Percentiles rank a stretch among this genome's conserved stretches.
Conservation (phyloP, 2,113 vertebrate species). For the Oryzias curvinotus region DNA sequence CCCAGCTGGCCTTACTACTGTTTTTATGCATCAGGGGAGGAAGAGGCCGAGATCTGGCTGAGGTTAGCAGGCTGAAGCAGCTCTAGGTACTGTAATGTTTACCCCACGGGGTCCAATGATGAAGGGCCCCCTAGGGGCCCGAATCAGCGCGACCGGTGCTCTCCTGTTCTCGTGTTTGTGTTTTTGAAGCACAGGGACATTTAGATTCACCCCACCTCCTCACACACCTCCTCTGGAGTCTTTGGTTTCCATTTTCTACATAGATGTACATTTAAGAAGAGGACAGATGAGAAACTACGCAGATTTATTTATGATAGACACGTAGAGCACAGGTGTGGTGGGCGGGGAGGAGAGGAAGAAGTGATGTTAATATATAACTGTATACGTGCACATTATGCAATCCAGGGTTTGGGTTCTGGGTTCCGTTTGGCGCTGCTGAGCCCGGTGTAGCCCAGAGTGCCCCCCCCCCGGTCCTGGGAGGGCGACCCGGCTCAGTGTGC, state of each 20-base stretch:
- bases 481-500: constrained; percentile 43
- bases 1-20: constrained; percentile 76
- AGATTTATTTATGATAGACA: constrained; percentile 91
- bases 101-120: constrained; percentile 53
- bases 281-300: constrained; percentile 60
- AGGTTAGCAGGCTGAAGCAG: constrained; percentile 69
- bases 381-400: constrained; percentile 90
- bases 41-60: constrained; percentile 74
- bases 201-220: constrained; percentile 40
- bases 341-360: constrained; percentile 54
- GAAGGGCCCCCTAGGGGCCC: constrained; percentile 34
- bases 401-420: constrained; percentile 83
- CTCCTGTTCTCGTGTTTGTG: constrained; percentile 61
- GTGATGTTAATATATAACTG: constrained; percentile 87
- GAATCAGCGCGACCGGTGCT: constrained; percentile 74
- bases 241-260: constrained; percentile 44
- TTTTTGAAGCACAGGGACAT: constrained; percentile 78
- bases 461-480: constrained; percentile 29
- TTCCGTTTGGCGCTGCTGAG: constrained; percentile 58
- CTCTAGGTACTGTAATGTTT: constrained; percentile 86
- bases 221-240: constrained; percentile 58
- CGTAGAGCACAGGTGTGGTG: constrained; percentile 87
- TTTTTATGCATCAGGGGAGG: constrained; percentile 44
- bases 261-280: constrained; percentile 66
- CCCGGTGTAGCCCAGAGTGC: constrained; percentile 29